Percentiles rank a stretch among this genome's conserved stretches.
phyloP scores from a whole-genome alignment of 2,888 invertebrate species.

The Liodrosophila aerea region DNA sequence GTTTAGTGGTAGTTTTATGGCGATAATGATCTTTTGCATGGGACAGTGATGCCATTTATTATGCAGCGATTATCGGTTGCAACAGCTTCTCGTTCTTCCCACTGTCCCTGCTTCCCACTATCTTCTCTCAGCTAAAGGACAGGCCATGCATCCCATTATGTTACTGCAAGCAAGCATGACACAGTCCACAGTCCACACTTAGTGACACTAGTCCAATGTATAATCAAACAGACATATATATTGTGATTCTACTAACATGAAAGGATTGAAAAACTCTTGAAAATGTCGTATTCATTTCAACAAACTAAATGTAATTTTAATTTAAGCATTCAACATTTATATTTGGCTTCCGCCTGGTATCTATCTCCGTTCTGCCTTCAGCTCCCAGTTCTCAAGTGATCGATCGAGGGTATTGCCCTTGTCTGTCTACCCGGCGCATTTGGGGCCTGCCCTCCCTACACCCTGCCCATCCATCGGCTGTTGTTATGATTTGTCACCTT shows the following conservation, averaged over 20 bases:
- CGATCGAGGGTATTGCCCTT: conserved; percentile 47
- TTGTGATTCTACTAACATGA: too few relatives aligned
- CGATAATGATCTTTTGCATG: conserved; percentile 80
- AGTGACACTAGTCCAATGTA: neutral
- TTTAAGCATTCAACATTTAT: conserved; percentile 14
- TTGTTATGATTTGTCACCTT: conserved; percentile 75
- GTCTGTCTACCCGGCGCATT: conserved; percentile 8
- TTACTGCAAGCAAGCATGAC: neutral
- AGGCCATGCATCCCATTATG: conserved; percentile 11
- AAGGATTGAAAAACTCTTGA: too few relatives aligned
- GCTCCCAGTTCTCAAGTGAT: conserved; percentile 8
- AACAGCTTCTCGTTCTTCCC: conserved; percentile 7
- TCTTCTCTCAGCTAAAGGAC: conserved; percentile 2
- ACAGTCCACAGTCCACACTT: neutral
- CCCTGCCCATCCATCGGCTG: conserved; percentile 27
- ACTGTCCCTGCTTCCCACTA: neutral
- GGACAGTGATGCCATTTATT: conserved; percentile 82
- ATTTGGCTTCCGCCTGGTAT: conserved; percentile 25
- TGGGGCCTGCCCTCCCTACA: neutral
- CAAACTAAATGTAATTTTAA: conserved; percentile 6
- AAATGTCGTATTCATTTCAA: too few relatives aligned
- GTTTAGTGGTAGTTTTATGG: conserved; percentile 81
- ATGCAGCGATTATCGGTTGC: conserved; percentile 63
- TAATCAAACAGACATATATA: neutral
- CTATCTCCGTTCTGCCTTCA: neutral